These are phyloP conservation scores for Tenrec ecaudatus DNA, from an alignment of 2,113 vertebrate genomes.

Conservation along the genomic window DNA sequence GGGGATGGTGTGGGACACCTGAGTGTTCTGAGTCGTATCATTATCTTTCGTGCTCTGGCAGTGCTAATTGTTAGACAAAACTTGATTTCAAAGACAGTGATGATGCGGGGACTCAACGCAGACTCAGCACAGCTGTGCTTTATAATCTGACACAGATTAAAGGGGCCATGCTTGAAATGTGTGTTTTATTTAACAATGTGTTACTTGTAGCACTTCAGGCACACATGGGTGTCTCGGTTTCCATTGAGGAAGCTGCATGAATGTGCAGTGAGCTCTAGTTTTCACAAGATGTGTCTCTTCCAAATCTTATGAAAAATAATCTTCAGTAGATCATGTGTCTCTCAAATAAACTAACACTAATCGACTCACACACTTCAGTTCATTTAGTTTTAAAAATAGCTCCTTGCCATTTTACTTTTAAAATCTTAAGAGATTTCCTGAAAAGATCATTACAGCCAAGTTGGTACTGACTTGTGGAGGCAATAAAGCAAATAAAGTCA, in stretches of 20 bases:
- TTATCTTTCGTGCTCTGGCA: not conserved
- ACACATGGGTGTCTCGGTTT: constrained; percentile 76
- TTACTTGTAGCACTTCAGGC: constrained; percentile 78
- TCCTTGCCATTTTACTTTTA: constrained; percentile 80
- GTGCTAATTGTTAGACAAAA: constrained; percentile 13
- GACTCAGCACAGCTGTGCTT: constrained; percentile 81
- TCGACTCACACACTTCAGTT: constrained; percentile 80
- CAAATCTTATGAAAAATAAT: constrained; percentile 83
- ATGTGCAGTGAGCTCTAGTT: constrained; percentile 66
- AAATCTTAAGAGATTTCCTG: constrained; percentile 84
- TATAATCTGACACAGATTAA: constrained; percentile 80
- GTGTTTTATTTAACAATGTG: constrained; percentile 82
- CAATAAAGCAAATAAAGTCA: constrained; percentile 91
- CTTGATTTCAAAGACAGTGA: constrained; percentile 55
- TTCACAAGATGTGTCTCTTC: constrained; percentile 84
- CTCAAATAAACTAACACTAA: constrained; percentile 81
- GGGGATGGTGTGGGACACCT: rapidly evolving
- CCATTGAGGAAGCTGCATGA: constrained; percentile 78
- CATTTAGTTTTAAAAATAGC: constrained; percentile 80
- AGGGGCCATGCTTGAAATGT: constrained; percentile 73
- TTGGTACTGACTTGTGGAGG: constrained; percentile 87
- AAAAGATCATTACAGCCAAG: constrained; percentile 87
- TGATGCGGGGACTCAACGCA: constrained; percentile 66
- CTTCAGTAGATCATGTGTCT: constrained; percentile 81
- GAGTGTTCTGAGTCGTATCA: not conserved